Base-by-base conservation (phyloP, 1,140 invertebrate genomes). In the Lepeophtheirus salmonis region DNA sequence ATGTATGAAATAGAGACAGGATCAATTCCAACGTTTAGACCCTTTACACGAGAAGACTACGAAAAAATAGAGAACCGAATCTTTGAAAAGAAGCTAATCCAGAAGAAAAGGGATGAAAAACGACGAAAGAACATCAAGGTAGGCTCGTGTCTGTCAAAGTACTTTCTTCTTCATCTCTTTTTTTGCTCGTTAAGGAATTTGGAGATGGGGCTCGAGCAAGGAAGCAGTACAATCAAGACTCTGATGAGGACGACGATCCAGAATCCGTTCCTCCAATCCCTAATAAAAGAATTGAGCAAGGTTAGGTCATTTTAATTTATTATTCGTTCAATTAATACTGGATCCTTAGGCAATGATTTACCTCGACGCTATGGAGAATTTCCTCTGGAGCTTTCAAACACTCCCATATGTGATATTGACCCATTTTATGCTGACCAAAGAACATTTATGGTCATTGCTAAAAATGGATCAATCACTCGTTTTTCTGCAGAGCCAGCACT, bases 401-500 rank as follows among this genome's bases (percentile, higher is more conserved):
- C 49, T 14, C 57, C 57, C 17, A 59, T 59, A 13, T 48, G 26
- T 18, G 57, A 59, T 50, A 59, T 59, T 50, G 57, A 59, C 22
- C 57, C 57, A 2, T 59, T 52, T 16, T 59, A 59, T 17, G 1
- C 18, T 2, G 23, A 59, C 18, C 16, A 21, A 4, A 67, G 74
- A 73, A 75, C 74, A 13, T 77, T 76, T 65, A 67, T 73, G 23
- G 74, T 77, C 12, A 67, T 77, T 26, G 74, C 70, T 63, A 74
- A 70, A 64, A 74, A 75, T 65, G 73, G 72, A 64, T 70, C 70
- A 14, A 73, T 77, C 52, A 76, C 69, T 67, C 66, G 75, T 57
- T 77, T 77, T 65, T 74, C 71, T 63, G 73, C 75, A 49, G 73
- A 70, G 6, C 73, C 74, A 26, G 72, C 73, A 50, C 65, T 77